Evolutionary conservation across 2,888 invertebrate genomes (phyloP).

Genomic region (Leptinotarsa tumamoca): DNA sequence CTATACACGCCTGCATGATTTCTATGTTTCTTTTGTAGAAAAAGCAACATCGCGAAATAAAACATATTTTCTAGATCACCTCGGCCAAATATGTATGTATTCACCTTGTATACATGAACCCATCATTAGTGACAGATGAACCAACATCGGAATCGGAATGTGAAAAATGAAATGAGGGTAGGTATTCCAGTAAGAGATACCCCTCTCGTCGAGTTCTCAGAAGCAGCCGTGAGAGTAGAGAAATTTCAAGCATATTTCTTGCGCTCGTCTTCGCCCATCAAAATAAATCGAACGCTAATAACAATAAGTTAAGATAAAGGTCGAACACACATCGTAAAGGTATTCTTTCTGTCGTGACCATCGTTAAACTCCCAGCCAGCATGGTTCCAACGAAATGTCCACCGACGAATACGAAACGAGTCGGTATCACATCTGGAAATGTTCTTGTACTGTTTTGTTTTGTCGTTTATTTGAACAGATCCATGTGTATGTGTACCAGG

Average conservation of each 20-base stretch:
- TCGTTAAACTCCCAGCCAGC: slow-evolving; percentile 48
- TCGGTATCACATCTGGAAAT: slow-evolving; percentile 43
- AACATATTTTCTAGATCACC: too few relatives aligned
- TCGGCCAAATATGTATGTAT: background rate
- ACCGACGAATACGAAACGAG: slow-evolving; percentile 44
- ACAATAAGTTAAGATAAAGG: slow-evolving; percentile 42
- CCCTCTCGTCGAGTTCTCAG: slow-evolving; percentile 12
- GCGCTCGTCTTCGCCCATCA: slow-evolving; percentile 27
- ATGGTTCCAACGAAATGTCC: slow-evolving; percentile 51
- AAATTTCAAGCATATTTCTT: slow-evolving; percentile 23
- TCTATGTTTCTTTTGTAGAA: too few relatives aligned
- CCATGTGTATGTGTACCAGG: background rate
- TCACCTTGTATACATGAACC: background rate
- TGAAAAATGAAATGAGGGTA: background rate
- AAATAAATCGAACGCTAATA: slow-evolving; percentile 39
- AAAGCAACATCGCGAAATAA: background rate
- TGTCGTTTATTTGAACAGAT: slow-evolving; percentile 13
- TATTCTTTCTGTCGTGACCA: slow-evolving; percentile 46
- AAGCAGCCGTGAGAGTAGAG: slow-evolving; percentile 6
- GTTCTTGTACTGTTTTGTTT: slow-evolving; percentile 19
- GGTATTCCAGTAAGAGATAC: slow-evolving; percentile 9
- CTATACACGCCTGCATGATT: too few relatives aligned
- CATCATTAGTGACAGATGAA: background rate
- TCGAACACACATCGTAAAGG: slow-evolving; percentile 38
- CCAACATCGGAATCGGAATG: background rate